Base-by-base conservation (phyloP, 2,113 vertebrate genomes). In the Lutjanus erythropterus region DNA sequence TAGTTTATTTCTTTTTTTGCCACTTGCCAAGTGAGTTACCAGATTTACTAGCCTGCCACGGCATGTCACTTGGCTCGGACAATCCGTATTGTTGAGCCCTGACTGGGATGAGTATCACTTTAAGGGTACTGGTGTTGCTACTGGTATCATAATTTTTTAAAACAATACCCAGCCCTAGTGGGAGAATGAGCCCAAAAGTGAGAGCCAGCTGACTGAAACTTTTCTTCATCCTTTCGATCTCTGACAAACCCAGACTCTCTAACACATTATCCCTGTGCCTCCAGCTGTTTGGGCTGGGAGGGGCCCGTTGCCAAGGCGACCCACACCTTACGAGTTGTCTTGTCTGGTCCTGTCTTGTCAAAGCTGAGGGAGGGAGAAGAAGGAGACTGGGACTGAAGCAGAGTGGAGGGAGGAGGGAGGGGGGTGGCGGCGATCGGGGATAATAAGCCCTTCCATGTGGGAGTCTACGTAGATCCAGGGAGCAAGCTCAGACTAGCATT, bases 261-360 rank as follows among this genome's bases (percentile, higher is more conserved):
- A n/a, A 31, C 75, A 69, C 29, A 25, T 61, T 52, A 49, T 47
- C 53, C 39, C 80, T 16, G 59, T 1, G 84, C 87, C 88, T 88
- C 88, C 91, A 90, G 91, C 85, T 90, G 91, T 95, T 92, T 93
- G 73, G 75, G 70, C 70, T 39, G 71, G 92, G 88, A 83, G 75
- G 73, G 83, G 85, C 58, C 56, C 42, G 75, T 91, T 89, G 55
- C 83, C 81, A 42, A 50, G 83, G 89, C 46, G n/a, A 92, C 62
- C 90, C 92, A 84, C 93, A 86, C 93, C 94, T 87, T 80, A 25
- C 10, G 0, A 80, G 64, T 37, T 2, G 65, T 85, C 83, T 81
- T 92, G 94, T 91, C 92, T 92, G 87, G 86, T 95, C 93, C 85
- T 92, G 94, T 86, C 81, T 71, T 3, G 52, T 67, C 65, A 59